Base-by-base conservation (phyloP, 2,888 invertebrate species). In the Andrena dorsata region DNA sequence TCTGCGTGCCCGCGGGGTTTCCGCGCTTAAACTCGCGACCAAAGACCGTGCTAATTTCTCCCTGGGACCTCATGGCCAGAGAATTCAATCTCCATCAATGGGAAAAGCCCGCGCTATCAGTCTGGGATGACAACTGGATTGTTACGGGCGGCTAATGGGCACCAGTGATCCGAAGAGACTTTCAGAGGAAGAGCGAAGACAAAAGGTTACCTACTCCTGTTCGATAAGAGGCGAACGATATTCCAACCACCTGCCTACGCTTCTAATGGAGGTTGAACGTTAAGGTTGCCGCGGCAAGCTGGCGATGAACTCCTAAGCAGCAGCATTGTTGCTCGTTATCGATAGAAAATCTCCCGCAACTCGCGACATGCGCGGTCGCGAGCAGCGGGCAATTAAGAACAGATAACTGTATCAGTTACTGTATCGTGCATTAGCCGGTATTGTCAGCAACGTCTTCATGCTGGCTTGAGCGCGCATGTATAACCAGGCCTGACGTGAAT, bases 401-500 rank as follows among this genome's bases (percentile, higher is more conserved):
- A 28, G 77, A 76, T 86, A 86, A 86, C 86, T 86, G 86, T 86
- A 86, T 86, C 86, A 47, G 84, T 86, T 86, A 86, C 86, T 86
- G 86, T 86, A 84, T 82, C 78, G 28, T 51, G 61, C 73, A 76
- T 74, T 76, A 82, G 78, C 71, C 64, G 61, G 70, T 76, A 85
- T 85, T 86, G 84, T 86, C 86, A 86, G 84, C 61, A 70, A 69
- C 71, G 80, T 71, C 76, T 82, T 82, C 80, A 72, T 49, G 82
- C 66, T 75, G n/a, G 8, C 80, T 56, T 30, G 80, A 61, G 23
- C 56, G 70, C 65, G 63, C 51, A 20, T n/a, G 66, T 26, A 49
- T 58, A 79, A 74, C 58, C 47, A 10, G 41, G n/a, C 47, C 4
- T 61, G 76, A 61, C 75, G 84, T 56, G 64, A 80, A 76, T 63